A percentile compares a stretch with the other conserved stretches of the same genome.
Evolutionary conservation across 2,113 vertebrate genomes (phyloP).

Genomic region (Oncorhynchus nerka): DNA sequence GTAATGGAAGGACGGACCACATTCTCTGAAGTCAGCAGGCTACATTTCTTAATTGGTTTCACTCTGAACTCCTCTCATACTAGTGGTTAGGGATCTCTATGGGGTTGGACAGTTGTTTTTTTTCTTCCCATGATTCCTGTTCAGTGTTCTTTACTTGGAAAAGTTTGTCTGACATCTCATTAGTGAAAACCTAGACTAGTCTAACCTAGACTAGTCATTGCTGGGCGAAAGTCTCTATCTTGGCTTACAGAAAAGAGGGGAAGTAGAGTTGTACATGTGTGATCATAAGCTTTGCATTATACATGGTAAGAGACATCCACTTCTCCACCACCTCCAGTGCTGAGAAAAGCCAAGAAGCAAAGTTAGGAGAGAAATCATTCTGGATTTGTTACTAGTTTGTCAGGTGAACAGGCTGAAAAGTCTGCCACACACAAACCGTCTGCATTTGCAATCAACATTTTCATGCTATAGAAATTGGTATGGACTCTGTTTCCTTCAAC

Average conservation of each 20-base stretch:
- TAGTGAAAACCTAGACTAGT: background rate
- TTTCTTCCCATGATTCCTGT: background rate
- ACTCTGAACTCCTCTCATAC: background rate
- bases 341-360: background rate
- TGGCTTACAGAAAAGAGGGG: background rate
- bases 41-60: background rate
- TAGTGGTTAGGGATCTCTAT: background rate
- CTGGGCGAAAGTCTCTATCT: background rate
- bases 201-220: background rate
- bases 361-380: background rate
- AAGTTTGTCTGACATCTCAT: background rate
- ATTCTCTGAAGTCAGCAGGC: background rate
- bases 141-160: background rate
- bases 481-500: background rate
- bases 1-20: background rate
- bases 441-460: too few species aligned
- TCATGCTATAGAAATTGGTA: too few species aligned
- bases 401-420: background rate
- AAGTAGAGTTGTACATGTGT: background rate
- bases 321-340: background rate
- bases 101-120: background rate
- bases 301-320: background rate
- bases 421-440: too few species aligned
- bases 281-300: slow-evolving; percentile 12
- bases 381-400: slow-evolving; percentile 2